Evolutionary conservation across 2,888 invertebrate species (phyloP), one percentile per base, ranked within the genome.

Genomic region (Synergus itoensis): DNA sequence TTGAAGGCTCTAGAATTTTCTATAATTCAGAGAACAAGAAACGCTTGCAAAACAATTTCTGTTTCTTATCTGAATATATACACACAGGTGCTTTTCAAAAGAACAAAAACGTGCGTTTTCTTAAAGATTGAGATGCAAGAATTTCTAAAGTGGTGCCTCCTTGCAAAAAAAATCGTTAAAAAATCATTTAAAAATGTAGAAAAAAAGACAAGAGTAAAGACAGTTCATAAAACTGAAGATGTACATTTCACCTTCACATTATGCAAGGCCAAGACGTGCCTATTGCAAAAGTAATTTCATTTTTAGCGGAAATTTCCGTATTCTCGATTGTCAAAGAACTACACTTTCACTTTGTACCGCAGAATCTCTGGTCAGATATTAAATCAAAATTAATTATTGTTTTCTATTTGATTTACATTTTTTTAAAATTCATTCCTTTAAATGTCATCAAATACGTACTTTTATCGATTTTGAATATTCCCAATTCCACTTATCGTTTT

Each of bases 331-430:
- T 73, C 53, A 53, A 73, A 73, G 36, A 48, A 36, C 36, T 16
- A 53, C 48, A 73, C 73, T 73, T 73, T 73, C 73, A 36, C 73
- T 53, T 73, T 5, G n/a, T n/a, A n/a, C 9, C n/a, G n/a, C n/a
- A 53, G n/a, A n/a, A 53, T n/a, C 16, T 8, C 9, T n/a, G n/a
- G 53, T 16, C 48, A 7, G 48, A 48, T 48, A 48, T 48, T 48
- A n/a, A 48, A 48, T n/a, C 16, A 48, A 16, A 48, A 16, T 48
- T 48, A 16, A 48, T 16, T 48, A 48, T 11, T 43, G 43, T 43
- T 43, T 43, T 11, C 11, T 43, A 43, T 43, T 43, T 3, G 8
- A 43, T 43, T 43, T 7, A 43, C 11, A 43, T 43, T 43, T 11
- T 43, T 43, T 41, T 43, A 11, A 43, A 43, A 36, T 5, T 36